phyloP scores from a whole-genome alignment of 2,888 invertebrate genomes.

The Eristalis pertinax region DNA sequence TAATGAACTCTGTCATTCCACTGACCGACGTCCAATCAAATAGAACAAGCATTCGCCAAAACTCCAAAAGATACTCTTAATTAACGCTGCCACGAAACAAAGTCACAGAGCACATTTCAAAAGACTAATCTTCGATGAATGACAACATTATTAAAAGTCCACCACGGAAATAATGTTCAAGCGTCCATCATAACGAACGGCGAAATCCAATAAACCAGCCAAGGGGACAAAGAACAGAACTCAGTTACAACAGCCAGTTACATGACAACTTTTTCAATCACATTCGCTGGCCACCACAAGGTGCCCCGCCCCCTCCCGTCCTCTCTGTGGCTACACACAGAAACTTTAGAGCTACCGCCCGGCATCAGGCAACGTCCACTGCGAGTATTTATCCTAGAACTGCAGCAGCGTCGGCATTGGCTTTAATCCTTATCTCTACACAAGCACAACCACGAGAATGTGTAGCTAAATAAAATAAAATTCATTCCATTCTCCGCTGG shows the following conservation, averaged over 20 bases:
- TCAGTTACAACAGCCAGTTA: constrained; percentile 7
- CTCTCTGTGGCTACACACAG: neutral
- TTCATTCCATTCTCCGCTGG: constrained; percentile 46
- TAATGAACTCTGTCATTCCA: neutral
- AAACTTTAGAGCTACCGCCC: neutral
- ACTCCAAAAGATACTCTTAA: neutral
- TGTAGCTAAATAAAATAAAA: constrained; percentile 56
- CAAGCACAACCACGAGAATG: constrained; percentile 36
- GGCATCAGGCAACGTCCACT: constrained; percentile 1
- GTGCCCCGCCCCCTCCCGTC: neutral
- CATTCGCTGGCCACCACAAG: constrained; percentile 12
- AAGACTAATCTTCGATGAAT: constrained; percentile 17
- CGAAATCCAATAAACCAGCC: constrained; percentile 35
- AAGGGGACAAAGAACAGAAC: constrained; percentile 1
- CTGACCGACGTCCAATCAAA: neutral
- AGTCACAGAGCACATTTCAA: neutral
- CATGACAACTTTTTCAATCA: constrained; percentile 65
- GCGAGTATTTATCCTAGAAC: constrained; percentile 11
- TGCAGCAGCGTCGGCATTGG: constrained; percentile 20
- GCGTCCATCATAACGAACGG: constrained; percentile 23
- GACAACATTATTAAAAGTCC: neutral
- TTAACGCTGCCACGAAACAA: constrained; percentile 13
- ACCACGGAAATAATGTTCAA: neutral
- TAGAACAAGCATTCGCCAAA: neutral
- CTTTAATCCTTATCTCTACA: constrained; percentile 61